These are phyloP conservation scores for Orycteropus afer DNA, from an alignment of 2,113 vertebrate genomes.

Conservation along the genomic window DNA sequence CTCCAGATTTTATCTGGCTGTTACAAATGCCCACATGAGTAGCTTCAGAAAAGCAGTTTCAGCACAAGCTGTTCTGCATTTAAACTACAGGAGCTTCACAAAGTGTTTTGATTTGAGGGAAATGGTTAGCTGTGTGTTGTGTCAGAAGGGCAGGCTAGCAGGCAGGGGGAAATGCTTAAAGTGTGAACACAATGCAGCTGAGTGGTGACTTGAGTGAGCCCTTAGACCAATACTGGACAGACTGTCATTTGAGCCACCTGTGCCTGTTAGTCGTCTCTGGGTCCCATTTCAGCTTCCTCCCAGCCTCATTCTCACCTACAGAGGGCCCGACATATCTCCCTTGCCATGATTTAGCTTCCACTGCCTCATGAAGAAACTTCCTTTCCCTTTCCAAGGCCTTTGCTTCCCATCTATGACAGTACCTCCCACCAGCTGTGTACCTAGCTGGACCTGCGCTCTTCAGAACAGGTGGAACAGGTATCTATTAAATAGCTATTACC, in stretches of 20 bases:
- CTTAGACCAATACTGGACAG: neutral
- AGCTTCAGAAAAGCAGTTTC: conserved; percentile 26
- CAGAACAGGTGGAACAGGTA: neutral
- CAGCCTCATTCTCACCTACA: neutral
- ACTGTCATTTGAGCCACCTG: neutral
- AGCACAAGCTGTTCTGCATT: conserved; percentile 16
- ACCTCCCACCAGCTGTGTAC: neutral
- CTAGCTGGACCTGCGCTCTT: neutral
- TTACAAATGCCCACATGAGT: neutral
- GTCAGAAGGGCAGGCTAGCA: neutral
- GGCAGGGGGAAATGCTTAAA: neutral
- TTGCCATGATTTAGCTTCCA: neutral
- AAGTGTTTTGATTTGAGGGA: neutral
- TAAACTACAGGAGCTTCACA: neutral
- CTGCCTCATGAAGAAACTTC: neutral
- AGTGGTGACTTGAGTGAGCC: neutral
- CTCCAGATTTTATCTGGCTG: conserved; percentile 36
- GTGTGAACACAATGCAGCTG: neutral
- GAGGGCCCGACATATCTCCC: neutral
- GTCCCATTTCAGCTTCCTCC: neutral
- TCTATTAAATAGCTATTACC: conserved; percentile 32
- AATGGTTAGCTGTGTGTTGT: neutral
- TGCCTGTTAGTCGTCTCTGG: neutral
- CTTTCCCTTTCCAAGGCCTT: neutral
- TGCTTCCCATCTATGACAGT: neutral